Evolutionary conservation across 2,113 vertebrate genomes (phyloP), one percentile per base, ranked within the genome.

Genomic region (Bucco capensis): DNA sequence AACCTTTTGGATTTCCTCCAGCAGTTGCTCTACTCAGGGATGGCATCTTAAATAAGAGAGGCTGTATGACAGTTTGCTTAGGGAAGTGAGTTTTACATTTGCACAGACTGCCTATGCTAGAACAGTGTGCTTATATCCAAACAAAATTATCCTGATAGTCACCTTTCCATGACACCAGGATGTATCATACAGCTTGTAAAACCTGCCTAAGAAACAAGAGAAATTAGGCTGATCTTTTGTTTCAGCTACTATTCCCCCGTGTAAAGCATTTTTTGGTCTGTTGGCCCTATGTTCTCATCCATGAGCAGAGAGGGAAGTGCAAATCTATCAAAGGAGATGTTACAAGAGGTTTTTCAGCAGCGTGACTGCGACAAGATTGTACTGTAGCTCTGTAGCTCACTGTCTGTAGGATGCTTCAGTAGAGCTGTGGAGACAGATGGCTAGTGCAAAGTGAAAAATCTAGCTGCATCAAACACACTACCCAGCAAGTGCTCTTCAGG

Each of bases 351-450:
- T 88, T 90, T 75, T 89, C 83, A 69, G 84, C 89, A 72, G 73
- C 2, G 1, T 57, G 86, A 23, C 73, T 75, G 77, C 17, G 33
- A 50, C 73, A 69, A 3, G 40, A 3, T 53, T 51, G 77, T 56
- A 12, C 64, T 31, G 83, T 3, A 86, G 81, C 46, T 79, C 70
- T 6, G 75, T 81, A 47, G 73, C 86, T 72, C 33, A 0, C 12
- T 81, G 3, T 81, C 83, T 92, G 87, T 44, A 51, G 74, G 74
- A 87, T 30, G 73, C 75, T 53, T 74, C 87, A 50, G 84, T 57
- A 62, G 81, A 92, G 87, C 89, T 71, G 1, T 62, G 77, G 61
- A 86, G 89, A 94, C 95, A 95, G 92, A 92, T 84, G 91, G 91
- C 78, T 84, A 24, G 58, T 61, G 89, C 78, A 91, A 92, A 85